Evolutionary conservation across 2,888 invertebrate genomes (phyloP).

Genomic region (Rhodophaea formosa): DNA sequence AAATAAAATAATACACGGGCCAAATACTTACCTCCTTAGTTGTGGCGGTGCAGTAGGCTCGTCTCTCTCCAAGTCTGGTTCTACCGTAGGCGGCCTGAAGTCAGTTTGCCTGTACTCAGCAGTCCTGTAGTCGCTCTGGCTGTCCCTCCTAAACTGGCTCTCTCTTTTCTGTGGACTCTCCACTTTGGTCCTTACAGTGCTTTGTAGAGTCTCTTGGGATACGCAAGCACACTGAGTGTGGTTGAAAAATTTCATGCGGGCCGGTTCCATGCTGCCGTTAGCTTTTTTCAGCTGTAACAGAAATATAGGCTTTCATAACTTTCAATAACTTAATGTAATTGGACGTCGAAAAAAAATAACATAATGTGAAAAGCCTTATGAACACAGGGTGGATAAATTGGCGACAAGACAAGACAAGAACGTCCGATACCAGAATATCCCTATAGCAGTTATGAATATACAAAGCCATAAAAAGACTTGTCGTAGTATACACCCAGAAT

Average conservation of each 20-base stretch:
- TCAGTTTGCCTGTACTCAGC: constrained; percentile 44
- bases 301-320: too few relatives aligned
- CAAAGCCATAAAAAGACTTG: too few relatives aligned
- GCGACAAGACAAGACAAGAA: too few relatives aligned
- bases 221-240: constrained; percentile 71
- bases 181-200: constrained; percentile 34
- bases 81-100: constrained; percentile 53
- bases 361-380: too few relatives aligned
- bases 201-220: constrained; percentile 51
- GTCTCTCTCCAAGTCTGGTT: constrained; percentile 47
- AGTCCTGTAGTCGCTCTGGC: constrained; percentile 51
- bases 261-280: constrained; percentile 49
- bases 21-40: constrained; percentile 50
- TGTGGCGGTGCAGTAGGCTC: constrained; percentile 61
- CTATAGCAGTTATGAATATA: too few relatives aligned
- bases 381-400: too few relatives aligned
- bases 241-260: constrained; percentile 66
- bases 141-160: constrained; percentile 33
- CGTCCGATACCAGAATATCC: too few relatives aligned
- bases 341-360: too few relatives aligned
- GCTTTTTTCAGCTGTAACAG: constrained; percentile 59
- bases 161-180: constrained; percentile 30
- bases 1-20: too few relatives aligned
- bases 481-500: too few relatives aligned
- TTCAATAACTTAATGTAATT: too few relatives aligned